Base-by-base conservation (phyloP, 2,797 vertebrate genomes). In the Eidolon dupreanum region DNA sequence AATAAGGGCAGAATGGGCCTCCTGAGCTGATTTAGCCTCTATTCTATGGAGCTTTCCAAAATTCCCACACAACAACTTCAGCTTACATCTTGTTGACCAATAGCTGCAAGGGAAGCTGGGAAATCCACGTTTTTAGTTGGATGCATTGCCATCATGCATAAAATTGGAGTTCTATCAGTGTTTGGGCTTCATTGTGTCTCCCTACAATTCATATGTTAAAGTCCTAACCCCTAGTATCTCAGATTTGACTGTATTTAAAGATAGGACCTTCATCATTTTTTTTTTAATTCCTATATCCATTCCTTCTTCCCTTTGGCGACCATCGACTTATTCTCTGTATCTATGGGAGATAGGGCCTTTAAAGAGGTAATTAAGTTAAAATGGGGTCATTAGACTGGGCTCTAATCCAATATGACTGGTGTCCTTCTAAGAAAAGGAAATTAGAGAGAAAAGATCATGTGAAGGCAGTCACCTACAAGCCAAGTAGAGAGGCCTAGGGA, bases 51-150 rank as follows among this genome's bases (percentile, higher is more conserved):
- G 19, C 36, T 3, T 93, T 90, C 78, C 88, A 84, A 36, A 85
- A 94, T 71, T 61, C 43, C 36, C 74, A 96, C 55, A 28, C 46
- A 38, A 84, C 33, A 89, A 90, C 8, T 59, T 82, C 65, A 84
- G 59, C 31, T 88, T 38, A 43, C 12, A 55, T 49, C 41, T 79
- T 61, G 1, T 81, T 88, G 88, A 36, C 43, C 55, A 12, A 33
- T 36, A 96, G 89, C 83, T 91, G 24, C 92, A 94, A 93, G n/a
- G 33, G 46, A 89, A 28, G 41, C 83, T 83, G 15, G 33, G 83
- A 81, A 84, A 65, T 43, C 36, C 26, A 74, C 85, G 41, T 19
- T 83, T 82, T 68, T 68, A 93, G 59, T 83, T 12, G 17, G 49
- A 65, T 31, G 22, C 4, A 4, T 68, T 33, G 26, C 57, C 70